Conservation (phyloP, 2,888 invertebrate genomes). For the Clepsis dumicolana region DNA sequence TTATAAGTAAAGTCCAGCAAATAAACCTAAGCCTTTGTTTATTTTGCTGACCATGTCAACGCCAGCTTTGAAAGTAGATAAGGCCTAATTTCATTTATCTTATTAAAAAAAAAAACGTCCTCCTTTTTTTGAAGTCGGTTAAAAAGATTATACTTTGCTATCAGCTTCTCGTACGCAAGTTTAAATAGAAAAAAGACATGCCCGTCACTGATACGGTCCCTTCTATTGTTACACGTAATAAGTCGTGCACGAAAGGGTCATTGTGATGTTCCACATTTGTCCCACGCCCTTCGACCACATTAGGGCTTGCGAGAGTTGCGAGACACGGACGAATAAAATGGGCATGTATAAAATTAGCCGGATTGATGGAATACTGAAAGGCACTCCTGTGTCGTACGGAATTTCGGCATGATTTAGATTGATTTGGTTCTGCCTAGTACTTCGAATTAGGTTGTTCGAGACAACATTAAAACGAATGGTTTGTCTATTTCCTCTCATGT, state of each 20-base stretch:
- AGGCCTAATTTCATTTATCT: no score
- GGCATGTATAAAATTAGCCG: conserved; percentile 3
- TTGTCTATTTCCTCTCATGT: no score
- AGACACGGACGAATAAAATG: conserved; percentile 16
- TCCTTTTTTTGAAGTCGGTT: no score
- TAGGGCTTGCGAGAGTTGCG: conserved; percentile 16
- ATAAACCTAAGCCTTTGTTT: no score
- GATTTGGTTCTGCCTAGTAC: not conserved
- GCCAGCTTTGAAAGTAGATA: no score
- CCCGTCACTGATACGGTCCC: conserved; percentile 45
- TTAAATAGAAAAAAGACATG: not conserved
- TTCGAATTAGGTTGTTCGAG: no score
- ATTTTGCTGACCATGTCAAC: no score
- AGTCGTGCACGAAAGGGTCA: conserved; percentile 66
- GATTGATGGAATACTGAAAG: not conserved
- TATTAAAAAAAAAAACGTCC: no score
- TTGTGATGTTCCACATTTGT: conserved; percentile 60
- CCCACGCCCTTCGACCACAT: conserved; percentile 40
- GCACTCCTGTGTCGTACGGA: not conserved
- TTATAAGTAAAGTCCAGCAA: no score
- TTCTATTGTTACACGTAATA: conserved; percentile 61
- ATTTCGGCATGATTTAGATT: conserved; percentile 5
- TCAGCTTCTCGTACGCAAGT: not conserved
- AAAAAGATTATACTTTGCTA: no score
- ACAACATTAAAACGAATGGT: no score